Base-by-base conservation (phyloP, 2,113 vertebrate species). In the Odocoileus virginianus region DNA sequence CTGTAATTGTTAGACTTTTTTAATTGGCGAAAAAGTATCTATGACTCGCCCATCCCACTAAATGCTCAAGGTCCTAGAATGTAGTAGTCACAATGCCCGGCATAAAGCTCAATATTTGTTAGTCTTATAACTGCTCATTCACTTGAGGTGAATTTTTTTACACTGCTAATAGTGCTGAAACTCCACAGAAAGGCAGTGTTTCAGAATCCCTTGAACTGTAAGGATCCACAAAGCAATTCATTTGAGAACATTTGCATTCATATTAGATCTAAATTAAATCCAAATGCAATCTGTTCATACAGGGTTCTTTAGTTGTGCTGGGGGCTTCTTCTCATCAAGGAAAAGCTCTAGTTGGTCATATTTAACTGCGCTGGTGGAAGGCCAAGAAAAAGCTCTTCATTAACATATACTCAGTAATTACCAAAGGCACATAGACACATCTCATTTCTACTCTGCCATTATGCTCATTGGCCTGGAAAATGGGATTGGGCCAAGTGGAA, bases 391-490 rank as follows among this genome's bases (percentile, higher is more conserved):
- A 97, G 93, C 92, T 98, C 94, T 97, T 97, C 96, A 98, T 98
- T 98, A 98, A 98, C 92, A 97, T 89, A 89, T 14, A 92, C 71
- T 94, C 76, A 87, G 93, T 97, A 84, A 97, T 97, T 98, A 96
- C 82, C 92, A 96, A 95, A 97, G 94, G 97, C 97, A 92, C 96
- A 97, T 50, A 97, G 98, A 98, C 94, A 98, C 97, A 96, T 97
- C 94, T 98, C 97, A 98, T 98, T 97, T 97, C 96, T 94, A 96
- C 89, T 93, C 96, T 92, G 97, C 97, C 96, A 97, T 98, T 97
- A 98, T 93, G 96, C 47, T 98, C 98, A 96, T 21, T 92, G 89
- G 98, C 91, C 78, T 95, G 96, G 95, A 97, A 98, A 98, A 98
- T 76, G n/a, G 71, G 97, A 95, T 81, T 60, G 98, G 97, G 94